Conservation (phyloP, 2,797 vertebrate genomes). For the Cossypha niveicapilla region DNA sequence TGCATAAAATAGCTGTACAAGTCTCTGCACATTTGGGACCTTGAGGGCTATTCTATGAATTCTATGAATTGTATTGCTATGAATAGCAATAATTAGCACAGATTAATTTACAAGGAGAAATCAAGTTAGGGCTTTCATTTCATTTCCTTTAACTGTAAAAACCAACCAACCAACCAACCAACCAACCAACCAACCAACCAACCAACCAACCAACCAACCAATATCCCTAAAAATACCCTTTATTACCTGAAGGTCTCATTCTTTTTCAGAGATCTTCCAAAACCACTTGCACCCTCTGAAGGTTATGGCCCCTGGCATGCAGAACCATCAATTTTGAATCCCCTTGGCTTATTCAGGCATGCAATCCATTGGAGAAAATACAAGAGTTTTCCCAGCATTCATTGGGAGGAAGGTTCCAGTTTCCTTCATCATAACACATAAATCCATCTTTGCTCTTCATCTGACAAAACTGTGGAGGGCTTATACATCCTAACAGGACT, state of each 20-base stretch:
- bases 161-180: background rate
- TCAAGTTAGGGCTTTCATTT: background rate
- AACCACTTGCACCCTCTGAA: background rate
- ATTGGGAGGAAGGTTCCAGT: background rate
- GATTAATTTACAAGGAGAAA: background rate
- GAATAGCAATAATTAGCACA: constrained; percentile 23
- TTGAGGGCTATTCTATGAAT: background rate
- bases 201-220: background rate
- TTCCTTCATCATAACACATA: background rate
- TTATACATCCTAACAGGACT: constrained; percentile 15
- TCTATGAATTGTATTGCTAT: background rate
- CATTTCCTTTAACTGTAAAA: background rate
- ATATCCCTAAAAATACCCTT: background rate
- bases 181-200: background rate
- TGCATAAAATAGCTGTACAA: background rate
- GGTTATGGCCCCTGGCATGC: background rate
- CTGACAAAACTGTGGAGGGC: constrained; percentile 1
- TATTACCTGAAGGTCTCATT: background rate
- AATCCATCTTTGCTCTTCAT: constrained; percentile 11
- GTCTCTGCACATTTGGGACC: background rate
- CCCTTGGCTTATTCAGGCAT: background rate
- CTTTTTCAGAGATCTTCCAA: background rate
- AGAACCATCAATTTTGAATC: background rate
- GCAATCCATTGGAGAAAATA: background rate
- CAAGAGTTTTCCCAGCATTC: background rate